Evolutionary conservation across 2,113 vertebrate genomes (phyloP).

Genomic region (Malurus alboscapulatus): DNA sequence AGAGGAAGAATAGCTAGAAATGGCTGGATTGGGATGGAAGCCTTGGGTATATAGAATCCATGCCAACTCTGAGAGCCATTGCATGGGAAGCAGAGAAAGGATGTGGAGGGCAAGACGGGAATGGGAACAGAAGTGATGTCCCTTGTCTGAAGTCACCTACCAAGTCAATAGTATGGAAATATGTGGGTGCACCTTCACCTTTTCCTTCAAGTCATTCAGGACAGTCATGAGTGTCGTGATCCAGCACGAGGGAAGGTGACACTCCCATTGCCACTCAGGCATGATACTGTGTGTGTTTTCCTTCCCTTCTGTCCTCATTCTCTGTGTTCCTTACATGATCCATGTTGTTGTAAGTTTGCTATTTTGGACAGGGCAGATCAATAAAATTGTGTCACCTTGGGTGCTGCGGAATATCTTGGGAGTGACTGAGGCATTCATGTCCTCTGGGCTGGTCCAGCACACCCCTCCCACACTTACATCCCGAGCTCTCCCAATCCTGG

Average conservation of each 20-base stretch:
- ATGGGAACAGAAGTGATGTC: neutral
- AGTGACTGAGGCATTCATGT: neutral
- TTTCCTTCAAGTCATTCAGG: neutral
- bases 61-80: neutral
- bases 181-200: neutral
- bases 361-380: neutral
- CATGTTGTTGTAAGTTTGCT: neutral
- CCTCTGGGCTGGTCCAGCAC: neutral
- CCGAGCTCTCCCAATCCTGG: fast-evolving
- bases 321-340: neutral
- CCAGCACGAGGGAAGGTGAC: neutral
- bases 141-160: neutral
- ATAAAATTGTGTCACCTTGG: neutral
- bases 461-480: fast-evolving
- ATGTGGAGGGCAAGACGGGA: neutral
- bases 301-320: neutral
- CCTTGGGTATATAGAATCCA: neutral
- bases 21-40: neutral
- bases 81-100: neutral
- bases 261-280: fast-evolving
- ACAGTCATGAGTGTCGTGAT: neutral
- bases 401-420: neutral
- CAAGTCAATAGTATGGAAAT: neutral
- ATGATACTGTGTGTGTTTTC: neutral
- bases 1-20: neutral